These are phyloP conservation scores for Lasioglossum villosulum DNA, from an alignment of 2,888 invertebrate genomes.

Conservation along the genomic window DNA sequence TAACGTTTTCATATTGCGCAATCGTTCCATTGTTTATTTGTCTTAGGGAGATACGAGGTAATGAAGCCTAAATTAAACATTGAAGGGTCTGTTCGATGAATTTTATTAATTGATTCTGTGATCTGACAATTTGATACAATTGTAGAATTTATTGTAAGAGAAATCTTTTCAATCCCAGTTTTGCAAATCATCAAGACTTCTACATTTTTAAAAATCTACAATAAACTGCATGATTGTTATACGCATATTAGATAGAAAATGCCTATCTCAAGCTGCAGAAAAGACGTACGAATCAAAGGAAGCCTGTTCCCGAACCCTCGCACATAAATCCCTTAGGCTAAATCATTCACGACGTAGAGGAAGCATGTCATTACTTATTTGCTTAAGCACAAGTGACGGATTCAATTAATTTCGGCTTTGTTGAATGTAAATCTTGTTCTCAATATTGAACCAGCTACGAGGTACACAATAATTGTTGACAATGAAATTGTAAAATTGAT, in stretches of 20 bases:
- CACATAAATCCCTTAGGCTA: background rate
- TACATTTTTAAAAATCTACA: no score
- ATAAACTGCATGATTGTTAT: no score
- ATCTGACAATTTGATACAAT: no score
- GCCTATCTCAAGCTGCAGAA: background rate
- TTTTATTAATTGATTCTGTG: background rate
- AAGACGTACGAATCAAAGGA: background rate
- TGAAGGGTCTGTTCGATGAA: background rate
- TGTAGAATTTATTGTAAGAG: no score
- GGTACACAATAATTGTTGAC: no score
- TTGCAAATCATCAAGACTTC: no score
- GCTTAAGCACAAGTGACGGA: background rate
- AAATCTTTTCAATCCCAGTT: no score
- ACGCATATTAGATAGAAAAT: no score
- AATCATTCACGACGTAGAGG: background rate
- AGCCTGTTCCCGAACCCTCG: background rate
- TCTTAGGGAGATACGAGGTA: background rate
- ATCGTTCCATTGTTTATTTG: background rate
- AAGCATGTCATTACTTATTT: background rate
- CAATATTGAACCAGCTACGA: no score
- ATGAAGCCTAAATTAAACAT: background rate
- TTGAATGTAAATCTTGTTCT: no score
- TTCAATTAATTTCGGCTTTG: no score
- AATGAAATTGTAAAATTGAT: background rate
- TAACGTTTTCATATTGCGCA: background rate